phyloP scores from a whole-genome alignment of 2,888 invertebrate species.

The Gonocerus acuteangulatus region DNA sequence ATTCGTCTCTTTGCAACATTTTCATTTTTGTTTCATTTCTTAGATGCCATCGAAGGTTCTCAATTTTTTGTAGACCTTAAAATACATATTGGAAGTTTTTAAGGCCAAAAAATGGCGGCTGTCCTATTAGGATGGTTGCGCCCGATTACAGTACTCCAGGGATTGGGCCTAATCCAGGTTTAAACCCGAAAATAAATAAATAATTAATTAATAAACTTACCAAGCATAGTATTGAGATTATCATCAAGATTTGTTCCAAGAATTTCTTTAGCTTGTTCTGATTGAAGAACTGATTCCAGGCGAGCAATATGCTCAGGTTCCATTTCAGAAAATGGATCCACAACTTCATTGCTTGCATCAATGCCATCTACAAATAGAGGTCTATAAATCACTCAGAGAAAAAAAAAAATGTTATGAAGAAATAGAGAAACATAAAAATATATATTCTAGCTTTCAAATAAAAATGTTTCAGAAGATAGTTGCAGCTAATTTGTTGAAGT shows the following conservation, averaged over 20 bases:
- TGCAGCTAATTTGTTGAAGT: too few relatives aligned
- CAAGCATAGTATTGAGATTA: constrained; percentile 30
- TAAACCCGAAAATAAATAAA: background rate
- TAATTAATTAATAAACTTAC: constrained; percentile 12
- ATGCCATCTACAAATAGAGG: constrained; percentile 22
- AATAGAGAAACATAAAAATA: background rate
- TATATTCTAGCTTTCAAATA: background rate
- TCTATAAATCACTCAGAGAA: background rate
- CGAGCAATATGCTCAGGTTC: constrained; percentile 49
- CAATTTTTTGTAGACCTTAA: too few relatives aligned
- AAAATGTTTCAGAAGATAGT: too few relatives aligned
- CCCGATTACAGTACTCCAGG: too few relatives aligned
- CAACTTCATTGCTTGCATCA: constrained; percentile 39
- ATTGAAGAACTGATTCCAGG: constrained; percentile 48
- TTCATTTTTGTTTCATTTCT: too few relatives aligned
- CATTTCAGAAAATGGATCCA: constrained; percentile 47
- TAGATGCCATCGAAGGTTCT: too few relatives aligned
- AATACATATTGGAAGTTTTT: too few relatives aligned
- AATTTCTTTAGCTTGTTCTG: constrained; percentile 50
- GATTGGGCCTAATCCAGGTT: too few relatives aligned
- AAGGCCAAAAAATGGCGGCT: too few relatives aligned
- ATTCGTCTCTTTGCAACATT: too few relatives aligned
- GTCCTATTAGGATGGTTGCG: too few relatives aligned
- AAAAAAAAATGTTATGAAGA: background rate
- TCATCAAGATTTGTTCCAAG: constrained; percentile 41